A percentile compares a stretch with the other conserved stretches of the same genome.
These are phyloP conservation scores for Dastarcus helophoroides DNA, from an alignment of 2,888 invertebrate genomes.

Conservation along the genomic window DNA sequence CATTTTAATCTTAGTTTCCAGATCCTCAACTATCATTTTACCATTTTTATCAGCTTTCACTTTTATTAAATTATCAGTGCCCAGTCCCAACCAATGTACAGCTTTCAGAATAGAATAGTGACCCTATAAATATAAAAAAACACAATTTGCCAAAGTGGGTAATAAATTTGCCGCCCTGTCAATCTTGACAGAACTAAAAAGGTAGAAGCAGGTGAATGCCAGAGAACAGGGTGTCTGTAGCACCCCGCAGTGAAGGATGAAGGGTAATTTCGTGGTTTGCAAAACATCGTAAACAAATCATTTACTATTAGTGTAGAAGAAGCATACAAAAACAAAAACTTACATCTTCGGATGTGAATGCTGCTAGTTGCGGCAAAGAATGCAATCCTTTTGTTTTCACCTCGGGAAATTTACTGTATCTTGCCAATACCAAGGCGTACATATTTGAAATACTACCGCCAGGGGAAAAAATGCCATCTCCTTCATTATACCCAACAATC, in stretches of 20 bases:
- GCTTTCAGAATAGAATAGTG: conserved; percentile 78
- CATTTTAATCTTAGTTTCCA: conserved; percentile 46
- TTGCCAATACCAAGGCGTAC: conserved; percentile 64
- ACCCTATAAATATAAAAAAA: conserved; percentile 40
- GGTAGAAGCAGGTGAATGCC: no score
- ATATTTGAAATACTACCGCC: conserved; percentile 73
- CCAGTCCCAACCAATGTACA: conserved; percentile 75
- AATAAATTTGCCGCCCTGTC: no score
- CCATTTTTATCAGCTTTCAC: conserved; percentile 58
- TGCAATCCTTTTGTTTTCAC: conserved; percentile 57
- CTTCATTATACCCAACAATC: conserved; percentile 49
- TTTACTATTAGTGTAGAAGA: no score
- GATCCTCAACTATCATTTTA: conserved; percentile 50
- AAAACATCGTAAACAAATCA: no score
- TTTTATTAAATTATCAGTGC: conserved; percentile 54
- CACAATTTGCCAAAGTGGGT: no score
- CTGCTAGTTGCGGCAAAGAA: conserved; percentile 49
- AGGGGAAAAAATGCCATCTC: conserved; percentile 68
- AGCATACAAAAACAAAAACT: no score
- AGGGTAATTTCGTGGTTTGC: no score
- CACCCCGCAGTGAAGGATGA: no score
- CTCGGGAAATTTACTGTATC: conserved; percentile 54
- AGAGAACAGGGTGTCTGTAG: no score
- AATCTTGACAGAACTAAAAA: no score
- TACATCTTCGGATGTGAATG: conserved; percentile 69